Evolutionary conservation across 2,797 vertebrate species (phyloP).

Genomic region (Chromis chromis): DNA sequence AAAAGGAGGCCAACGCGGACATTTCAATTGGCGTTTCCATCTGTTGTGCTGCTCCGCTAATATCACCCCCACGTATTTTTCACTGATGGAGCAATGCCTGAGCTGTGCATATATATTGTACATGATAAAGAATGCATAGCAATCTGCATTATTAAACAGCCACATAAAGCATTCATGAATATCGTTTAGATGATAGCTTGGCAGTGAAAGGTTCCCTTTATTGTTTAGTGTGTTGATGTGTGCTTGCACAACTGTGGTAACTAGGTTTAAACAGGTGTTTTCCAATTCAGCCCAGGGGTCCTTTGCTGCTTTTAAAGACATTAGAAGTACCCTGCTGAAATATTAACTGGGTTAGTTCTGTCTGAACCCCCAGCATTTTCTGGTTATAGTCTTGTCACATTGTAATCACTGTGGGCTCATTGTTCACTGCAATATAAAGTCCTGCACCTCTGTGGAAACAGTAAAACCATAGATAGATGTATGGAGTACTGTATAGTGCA

Average conservation of each 20-base stretch:
- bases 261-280: constrained; percentile 50
- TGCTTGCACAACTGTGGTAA: constrained; percentile 28
- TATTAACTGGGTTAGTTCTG: background rate
- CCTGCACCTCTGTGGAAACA: too few species aligned
- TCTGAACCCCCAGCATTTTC: too few species aligned
- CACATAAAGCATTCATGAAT: constrained; percentile 62
- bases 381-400: too few species aligned
- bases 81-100: constrained; percentile 34
- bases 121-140: constrained; percentile 68
- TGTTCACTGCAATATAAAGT: too few species aligned
- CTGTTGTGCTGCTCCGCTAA: constrained; percentile 31
- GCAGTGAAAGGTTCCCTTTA: constrained; percentile 33
- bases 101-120: constrained; percentile 48
- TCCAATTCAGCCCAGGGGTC: constrained; percentile 9
- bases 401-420: too few species aligned
- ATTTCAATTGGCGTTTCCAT: constrained; percentile 37
- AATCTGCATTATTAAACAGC: constrained; percentile 69
- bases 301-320: constrained; percentile 15
- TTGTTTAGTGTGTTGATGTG: constrained; percentile 36
- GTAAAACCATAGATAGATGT: too few species aligned
- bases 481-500: too few species aligned
- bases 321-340: constrained; percentile 9
- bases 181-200: constrained; percentile 43
- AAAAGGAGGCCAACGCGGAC: constrained; percentile 30
- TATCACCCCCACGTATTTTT: constrained; percentile 25